Evolutionary conservation across 2,888 invertebrate genomes (phyloP).

Genomic region (Phalangium opilio): DNA sequence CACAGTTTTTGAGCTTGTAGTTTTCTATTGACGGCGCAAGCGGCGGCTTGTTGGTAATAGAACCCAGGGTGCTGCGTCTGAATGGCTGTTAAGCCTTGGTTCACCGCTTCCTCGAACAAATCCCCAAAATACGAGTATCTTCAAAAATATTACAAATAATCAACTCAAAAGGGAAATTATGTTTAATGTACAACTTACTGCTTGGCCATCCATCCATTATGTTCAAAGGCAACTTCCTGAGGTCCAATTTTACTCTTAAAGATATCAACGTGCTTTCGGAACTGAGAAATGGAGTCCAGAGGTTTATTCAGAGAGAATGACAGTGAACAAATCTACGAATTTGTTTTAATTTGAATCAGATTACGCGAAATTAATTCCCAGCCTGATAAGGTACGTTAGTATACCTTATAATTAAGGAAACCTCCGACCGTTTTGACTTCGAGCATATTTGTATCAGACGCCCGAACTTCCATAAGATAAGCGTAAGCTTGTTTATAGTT

Average conservation of each 20-base stretch:
- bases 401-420: slow-evolving; percentile 76
- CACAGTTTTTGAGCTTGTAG: slow-evolving; percentile 58
- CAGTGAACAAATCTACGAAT: slow-evolving; percentile 62
- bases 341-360: no score
- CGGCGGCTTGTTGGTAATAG: slow-evolving; percentile 89
- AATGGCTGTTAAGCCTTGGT: slow-evolving; percentile 74
- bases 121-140: slow-evolving; percentile 55
- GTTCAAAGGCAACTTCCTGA: slow-evolving; percentile 76
- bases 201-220: slow-evolving; percentile 85
- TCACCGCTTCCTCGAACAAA: slow-evolving; percentile 87
- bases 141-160: no score
- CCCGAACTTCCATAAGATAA: slow-evolving; percentile 69
- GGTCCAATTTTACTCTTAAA: slow-evolving; percentile 60
- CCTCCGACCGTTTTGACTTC: slow-evolving; percentile 92
- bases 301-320: slow-evolving; percentile 78
- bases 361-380: no score
- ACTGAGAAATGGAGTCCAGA: slow-evolving; percentile 86
- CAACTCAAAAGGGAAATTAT: no score
- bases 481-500: slow-evolving; percentile 66
- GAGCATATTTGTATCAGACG: slow-evolving; percentile 74
- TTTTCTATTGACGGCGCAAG: slow-evolving; percentile 59
- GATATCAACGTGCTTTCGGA: slow-evolving; percentile 75
- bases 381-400: neutral
- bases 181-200: slow-evolving; percentile 52
- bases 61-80: slow-evolving; percentile 96